Conservation (phyloP, 2,797 vertebrate species). For the Argya squamiceps region DNA sequence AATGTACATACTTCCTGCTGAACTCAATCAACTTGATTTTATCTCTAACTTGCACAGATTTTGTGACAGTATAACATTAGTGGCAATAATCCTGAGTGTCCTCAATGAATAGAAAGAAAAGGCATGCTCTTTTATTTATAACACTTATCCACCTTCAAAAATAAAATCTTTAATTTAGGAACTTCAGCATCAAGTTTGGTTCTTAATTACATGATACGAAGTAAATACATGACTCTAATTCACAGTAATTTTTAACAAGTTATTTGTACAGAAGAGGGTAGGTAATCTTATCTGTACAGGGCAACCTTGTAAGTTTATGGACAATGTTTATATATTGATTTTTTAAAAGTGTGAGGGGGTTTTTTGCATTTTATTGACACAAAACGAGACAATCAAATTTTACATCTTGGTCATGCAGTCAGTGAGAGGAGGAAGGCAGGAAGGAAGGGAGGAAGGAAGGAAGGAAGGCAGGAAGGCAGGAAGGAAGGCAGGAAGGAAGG, state of each 20-base stretch:
- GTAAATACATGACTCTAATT: neutral
- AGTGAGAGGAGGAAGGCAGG: neutral
- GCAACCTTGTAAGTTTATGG: neutral
- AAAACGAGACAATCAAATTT: neutral
- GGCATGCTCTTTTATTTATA: neutral
- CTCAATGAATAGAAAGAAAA: neutral
- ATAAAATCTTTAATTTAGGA: neutral
- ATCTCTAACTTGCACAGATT: neutral
- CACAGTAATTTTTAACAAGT: neutral
- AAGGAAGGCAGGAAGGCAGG: neutral
- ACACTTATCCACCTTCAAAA: neutral
- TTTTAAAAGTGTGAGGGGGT: rapidly evolving
- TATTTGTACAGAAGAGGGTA: neutral
- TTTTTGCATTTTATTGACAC: neutral
- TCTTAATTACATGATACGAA: neutral
- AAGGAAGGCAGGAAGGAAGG: neutral
- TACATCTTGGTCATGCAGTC: neutral
- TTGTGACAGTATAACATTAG: neutral
- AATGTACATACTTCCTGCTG: neutral
- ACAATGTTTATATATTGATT: neutral
- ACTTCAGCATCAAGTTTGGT: neutral
- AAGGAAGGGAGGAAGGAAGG: neutral
- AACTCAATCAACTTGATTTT: neutral
- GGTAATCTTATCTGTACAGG: neutral
- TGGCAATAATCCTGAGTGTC: neutral